phyloP scores from a whole-genome alignment of 2,113 vertebrate species.

The Heptranchias perlo region DNA sequence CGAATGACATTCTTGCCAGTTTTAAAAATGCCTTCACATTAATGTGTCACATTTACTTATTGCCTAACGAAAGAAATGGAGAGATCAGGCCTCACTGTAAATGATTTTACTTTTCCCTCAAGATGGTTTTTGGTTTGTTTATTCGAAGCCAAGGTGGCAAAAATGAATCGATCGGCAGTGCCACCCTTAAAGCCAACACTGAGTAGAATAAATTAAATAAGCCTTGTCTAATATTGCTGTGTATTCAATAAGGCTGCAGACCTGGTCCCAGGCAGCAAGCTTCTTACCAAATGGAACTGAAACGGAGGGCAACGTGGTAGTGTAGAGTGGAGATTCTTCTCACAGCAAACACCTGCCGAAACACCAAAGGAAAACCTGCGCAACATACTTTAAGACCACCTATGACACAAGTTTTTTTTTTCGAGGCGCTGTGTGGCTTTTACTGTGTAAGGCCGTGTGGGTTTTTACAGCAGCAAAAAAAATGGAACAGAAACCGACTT shows the following conservation, averaged over 20 bases:
- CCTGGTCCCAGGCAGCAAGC: slow-evolving; percentile 30
- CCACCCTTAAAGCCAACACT: neutral
- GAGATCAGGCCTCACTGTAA: neutral
- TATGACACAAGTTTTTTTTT: neutral
- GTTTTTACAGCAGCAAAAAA: slow-evolving; percentile 64
- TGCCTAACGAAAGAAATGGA: neutral
- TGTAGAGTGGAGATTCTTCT: neutral
- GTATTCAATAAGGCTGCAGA: slow-evolving; percentile 32
- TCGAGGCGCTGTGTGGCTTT: slow-evolving; percentile 47
- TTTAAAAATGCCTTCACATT: neutral
- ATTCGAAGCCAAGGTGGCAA: neutral
- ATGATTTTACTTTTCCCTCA: neutral
- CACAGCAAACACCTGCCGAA: neutral
- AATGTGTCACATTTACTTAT: neutral
- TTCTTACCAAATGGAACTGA: neutral
- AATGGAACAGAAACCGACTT: slow-evolving; percentile 46
- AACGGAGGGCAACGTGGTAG: neutral
- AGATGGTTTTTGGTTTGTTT: neutral
- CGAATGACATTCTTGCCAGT: neutral
- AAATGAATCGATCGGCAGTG: neutral
- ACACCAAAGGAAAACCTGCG: slow-evolving; percentile 9
- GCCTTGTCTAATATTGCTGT: neutral
- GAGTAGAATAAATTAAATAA: slow-evolving; percentile 29
- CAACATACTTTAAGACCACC: neutral
- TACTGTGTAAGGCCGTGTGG: slow-evolving; percentile 66